These are phyloP conservation scores for Andrena marginata DNA, from an alignment of 2,888 invertebrate species.

Conservation along the genomic window DNA sequence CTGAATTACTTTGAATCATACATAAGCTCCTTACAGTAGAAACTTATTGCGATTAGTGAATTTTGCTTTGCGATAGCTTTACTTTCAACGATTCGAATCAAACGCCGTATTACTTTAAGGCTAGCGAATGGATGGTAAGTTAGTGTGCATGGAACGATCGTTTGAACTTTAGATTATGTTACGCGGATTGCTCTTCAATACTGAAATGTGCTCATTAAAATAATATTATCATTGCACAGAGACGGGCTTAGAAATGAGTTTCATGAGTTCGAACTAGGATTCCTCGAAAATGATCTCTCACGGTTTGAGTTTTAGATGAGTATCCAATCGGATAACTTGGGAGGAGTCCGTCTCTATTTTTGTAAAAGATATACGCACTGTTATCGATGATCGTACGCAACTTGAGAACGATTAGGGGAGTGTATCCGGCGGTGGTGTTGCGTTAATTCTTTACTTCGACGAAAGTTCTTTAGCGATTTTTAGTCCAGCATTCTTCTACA, in stretches of 20 bases:
- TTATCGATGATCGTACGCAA: conserved; percentile 47
- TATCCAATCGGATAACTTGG: conserved; percentile 12
- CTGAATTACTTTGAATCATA: too few species aligned
- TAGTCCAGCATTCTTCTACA: conserved; percentile 65
- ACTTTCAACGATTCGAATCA: not conserved
- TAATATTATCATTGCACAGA: conserved; percentile 49
- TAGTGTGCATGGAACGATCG: conserved; percentile 59
- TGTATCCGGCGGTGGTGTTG: conserved; percentile 20
- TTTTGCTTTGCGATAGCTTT: not conserved
- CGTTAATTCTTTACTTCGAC: conserved; percentile 47
- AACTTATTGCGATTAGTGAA: too few species aligned
- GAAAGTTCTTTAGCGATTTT: conserved; percentile 49
- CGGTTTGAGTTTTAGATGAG: conserved; percentile 12
- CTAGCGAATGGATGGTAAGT: conserved; percentile 6
- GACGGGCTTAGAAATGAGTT: conserved; percentile 53
- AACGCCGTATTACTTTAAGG: too few species aligned
- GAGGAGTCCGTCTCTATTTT: conserved; percentile 50
- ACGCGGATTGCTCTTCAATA: conserved; percentile 38
- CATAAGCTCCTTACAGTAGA: too few species aligned
- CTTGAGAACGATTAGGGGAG: conserved; percentile 42
- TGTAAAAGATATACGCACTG: conserved; percentile 49
- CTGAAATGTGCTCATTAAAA: conserved; percentile 48
- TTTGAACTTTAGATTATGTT: conserved; percentile 49
- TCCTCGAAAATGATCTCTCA: not conserved
- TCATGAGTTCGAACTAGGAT: not conserved